Evolutionary conservation across 2,888 invertebrate genomes (phyloP).

Genomic region (Druceiella hillmani): DNA sequence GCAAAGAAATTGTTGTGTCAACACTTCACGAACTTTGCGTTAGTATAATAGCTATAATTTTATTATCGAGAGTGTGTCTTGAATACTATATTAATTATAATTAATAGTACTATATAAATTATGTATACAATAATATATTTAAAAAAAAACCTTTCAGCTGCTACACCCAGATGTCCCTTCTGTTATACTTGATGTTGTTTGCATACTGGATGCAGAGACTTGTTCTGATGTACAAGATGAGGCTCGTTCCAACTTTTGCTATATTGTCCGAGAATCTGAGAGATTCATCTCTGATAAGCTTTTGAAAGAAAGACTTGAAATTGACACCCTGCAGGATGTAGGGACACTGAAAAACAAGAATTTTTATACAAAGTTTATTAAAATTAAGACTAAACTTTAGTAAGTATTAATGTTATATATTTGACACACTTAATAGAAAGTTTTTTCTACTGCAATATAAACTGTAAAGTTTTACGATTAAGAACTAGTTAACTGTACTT

Average conservation of each 20-base stretch:
- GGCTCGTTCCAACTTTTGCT: slow-evolving; percentile 70
- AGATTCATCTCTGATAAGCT: slow-evolving; percentile 81
- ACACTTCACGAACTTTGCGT: slow-evolving; percentile 73
- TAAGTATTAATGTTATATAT: slow-evolving; percentile 61
- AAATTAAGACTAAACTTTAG: slow-evolving; percentile 97
- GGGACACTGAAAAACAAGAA: slow-evolving; percentile 85
- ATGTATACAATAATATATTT: slow-evolving; percentile 5
- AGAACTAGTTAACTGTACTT: too few species aligned
- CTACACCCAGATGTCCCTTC: slow-evolving; percentile 77
- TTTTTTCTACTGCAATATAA: too few species aligned
- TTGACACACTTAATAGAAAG: too few species aligned
- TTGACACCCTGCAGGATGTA: slow-evolving; percentile 88
- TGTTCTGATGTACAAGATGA: slow-evolving; percentile 63
- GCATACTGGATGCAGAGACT: slow-evolving; percentile 81
- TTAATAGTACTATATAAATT: not conserved
- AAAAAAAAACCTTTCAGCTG: slow-evolving; percentile 52
- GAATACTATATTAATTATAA: slow-evolving; percentile 7
- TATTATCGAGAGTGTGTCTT: slow-evolving; percentile 5
- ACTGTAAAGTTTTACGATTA: too few species aligned
- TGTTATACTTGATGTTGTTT: slow-evolving; percentile 77
- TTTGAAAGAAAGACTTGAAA: slow-evolving; percentile 87
- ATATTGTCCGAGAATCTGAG: slow-evolving; percentile 73
- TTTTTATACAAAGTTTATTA: slow-evolving; percentile 93
- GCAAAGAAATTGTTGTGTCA: slow-evolving; percentile 70
- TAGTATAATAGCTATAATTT: slow-evolving; percentile 32